These are phyloP conservation scores for Halcyon senegalensis DNA, from an alignment of 2,113 vertebrate species.

Conservation along the genomic window DNA sequence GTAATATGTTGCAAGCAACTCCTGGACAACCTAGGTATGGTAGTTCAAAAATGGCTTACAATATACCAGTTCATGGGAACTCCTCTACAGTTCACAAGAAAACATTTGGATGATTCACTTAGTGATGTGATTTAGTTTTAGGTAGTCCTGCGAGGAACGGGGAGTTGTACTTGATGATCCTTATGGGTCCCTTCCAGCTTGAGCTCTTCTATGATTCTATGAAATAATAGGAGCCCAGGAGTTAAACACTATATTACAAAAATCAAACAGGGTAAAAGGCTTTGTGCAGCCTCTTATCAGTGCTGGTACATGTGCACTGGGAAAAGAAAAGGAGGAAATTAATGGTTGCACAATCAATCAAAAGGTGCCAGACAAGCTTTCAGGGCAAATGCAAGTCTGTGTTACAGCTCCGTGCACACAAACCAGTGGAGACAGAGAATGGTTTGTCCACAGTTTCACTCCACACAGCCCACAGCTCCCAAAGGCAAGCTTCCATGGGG, in stretches of 20 bases:
- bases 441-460: background rate
- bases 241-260: background rate
- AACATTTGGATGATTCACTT: background rate
- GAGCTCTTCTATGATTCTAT: background rate
- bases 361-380: background rate
- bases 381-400: background rate
- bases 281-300: background rate
- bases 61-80: background rate
- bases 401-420: background rate
- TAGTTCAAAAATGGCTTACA: background rate
- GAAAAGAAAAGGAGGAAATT: conserved; percentile 21
- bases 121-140: background rate
- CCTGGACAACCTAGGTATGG: background rate
- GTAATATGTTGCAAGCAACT: background rate
- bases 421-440: background rate
- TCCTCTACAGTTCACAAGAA: background rate
- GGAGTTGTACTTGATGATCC: background rate
- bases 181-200: background rate
- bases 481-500: background rate
- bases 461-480: background rate
- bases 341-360: background rate
- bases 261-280: background rate
- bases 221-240: background rate
- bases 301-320: background rate
- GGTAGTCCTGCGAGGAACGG: background rate